phyloP scores from a whole-genome alignment of 2,888 invertebrate species.

The Nemotelus nigrinus region DNA sequence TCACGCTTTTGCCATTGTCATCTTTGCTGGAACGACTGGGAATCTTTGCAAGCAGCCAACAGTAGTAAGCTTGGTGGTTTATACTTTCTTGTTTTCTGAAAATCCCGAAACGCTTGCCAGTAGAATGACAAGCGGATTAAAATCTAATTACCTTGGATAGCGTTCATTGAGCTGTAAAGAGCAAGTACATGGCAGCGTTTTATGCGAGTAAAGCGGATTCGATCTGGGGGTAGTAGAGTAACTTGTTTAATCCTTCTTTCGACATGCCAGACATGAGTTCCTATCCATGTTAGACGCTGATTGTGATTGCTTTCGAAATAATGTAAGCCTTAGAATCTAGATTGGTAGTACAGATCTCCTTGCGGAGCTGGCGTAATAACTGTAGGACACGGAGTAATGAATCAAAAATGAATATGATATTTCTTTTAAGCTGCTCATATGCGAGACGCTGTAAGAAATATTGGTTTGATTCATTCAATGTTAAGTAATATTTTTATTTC shows the following conservation, averaged over 20 bases:
- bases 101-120: conserved; percentile 37
- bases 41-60: neutral
- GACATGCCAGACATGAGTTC: conserved; percentile 25
- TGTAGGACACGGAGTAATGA: no score
- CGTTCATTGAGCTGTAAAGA: conserved; percentile 30
- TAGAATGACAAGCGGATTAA: conserved; percentile 37
- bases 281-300: no score
- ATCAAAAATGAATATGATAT: no score
- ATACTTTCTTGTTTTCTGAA: conserved; percentile 21
- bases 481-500: no score
- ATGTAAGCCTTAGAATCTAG: no score
- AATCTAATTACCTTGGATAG: conserved; percentile 41
- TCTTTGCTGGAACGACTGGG: neutral
- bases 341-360: no score
- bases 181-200: conserved; percentile 22
- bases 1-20: neutral
- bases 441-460: no score
- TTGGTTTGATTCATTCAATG: no score
- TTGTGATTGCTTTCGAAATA: no score
- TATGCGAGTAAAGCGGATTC: conserved; percentile 4
- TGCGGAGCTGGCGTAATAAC: no score
- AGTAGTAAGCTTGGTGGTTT: neutral
- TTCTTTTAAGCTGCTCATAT: no score
- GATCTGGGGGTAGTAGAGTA: neutral
- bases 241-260: conserved; percentile 28